A percentile compares a stretch with the other conserved stretches of the same genome.
Conservation (phyloP, 2,113 vertebrate species). For the Myrmecophaga tridactyla region DNA sequence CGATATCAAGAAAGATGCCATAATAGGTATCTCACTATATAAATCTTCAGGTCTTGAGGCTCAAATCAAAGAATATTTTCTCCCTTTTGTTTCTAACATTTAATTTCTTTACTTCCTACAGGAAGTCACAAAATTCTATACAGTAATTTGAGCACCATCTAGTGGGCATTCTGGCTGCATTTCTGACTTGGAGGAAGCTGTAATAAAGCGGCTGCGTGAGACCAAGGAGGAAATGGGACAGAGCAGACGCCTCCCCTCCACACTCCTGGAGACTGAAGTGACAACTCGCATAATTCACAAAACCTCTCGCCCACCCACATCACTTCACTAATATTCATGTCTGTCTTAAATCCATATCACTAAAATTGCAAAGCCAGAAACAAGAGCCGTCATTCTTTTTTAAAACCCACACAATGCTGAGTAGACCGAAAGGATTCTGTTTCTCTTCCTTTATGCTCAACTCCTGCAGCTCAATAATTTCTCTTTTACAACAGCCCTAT, state of each 20-base stretch:
- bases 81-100: neutral
- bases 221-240: neutral
- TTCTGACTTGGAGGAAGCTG: neutral
- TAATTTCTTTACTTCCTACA: neutral
- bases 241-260: neutral
- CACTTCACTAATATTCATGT: neutral
- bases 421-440: neutral
- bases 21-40: neutral
- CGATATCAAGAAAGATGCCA: neutral
- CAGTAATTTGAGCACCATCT: conserved; percentile 46
- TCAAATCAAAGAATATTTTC: neutral
- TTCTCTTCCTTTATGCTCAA: neutral
- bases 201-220: neutral
- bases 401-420: neutral
- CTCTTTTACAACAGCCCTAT: neutral
- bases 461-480: fast-evolving
- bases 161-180: neutral
- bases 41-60: neutral
- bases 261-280: neutral
- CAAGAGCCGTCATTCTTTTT: neutral
- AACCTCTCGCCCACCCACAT: neutral
- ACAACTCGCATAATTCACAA: neutral
- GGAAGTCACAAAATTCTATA: neutral
- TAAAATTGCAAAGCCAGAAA: neutral
- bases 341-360: neutral